Base-by-base conservation (phyloP, 2,888 invertebrate genomes). In the Hedychridium roseum region DNA sequence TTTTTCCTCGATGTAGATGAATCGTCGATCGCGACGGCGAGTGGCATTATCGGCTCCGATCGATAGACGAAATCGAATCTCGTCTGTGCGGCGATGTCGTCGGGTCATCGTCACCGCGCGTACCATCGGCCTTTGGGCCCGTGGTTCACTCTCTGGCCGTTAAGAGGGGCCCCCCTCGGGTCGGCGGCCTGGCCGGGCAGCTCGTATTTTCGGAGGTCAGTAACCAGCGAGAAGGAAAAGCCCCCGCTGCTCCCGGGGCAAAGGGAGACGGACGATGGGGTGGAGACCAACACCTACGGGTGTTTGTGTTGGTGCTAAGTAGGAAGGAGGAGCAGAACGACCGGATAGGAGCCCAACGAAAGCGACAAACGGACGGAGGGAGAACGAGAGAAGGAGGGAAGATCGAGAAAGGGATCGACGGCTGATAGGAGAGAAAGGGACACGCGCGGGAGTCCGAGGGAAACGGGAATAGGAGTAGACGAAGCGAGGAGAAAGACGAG, bases 121-220 rank as follows among this genome's bases (percentile, higher is more conserved):
- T n/a, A n/a, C n/a, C n/a, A n/a, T n/a, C n/a, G n/a, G n/a, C n/a
- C n/a, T n/a, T n/a, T n/a, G n/a, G n/a, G n/a, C n/a, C n/a, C n/a
- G n/a, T n/a, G n/a, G n/a, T n/a, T n/a, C n/a, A n/a, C n/a, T n/a
- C n/a, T n/a, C n/a, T n/a, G n/a, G n/a, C n/a, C n/a, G n/a, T n/a
- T n/a, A n/a, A n/a, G n/a, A n/a, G n/a, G n/a, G n/a, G n/a, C n/a
- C n/a, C n/a, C n/a, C n/a, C n/a, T n/a, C n/a, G n/a, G n/a, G n/a
- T n/a, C n/a, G n/a, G n/a, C n/a, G n/a, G n/a, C n/a, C n/a, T n/a
- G n/a, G n/a, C n/a, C n/a, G n/a, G n/a, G n/a, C n/a, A n/a, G 43
- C 50, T 60, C 52, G 71, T 72, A 73, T 74, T 77, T 77, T 76
- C 75, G 76, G 77, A 78, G 77, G 76, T 78, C 76, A 77, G 76